Evolutionary conservation across 2,888 invertebrate species (phyloP), one percentile per base, ranked within the genome.

Genomic region (Zaprionus lineosus): DNA sequence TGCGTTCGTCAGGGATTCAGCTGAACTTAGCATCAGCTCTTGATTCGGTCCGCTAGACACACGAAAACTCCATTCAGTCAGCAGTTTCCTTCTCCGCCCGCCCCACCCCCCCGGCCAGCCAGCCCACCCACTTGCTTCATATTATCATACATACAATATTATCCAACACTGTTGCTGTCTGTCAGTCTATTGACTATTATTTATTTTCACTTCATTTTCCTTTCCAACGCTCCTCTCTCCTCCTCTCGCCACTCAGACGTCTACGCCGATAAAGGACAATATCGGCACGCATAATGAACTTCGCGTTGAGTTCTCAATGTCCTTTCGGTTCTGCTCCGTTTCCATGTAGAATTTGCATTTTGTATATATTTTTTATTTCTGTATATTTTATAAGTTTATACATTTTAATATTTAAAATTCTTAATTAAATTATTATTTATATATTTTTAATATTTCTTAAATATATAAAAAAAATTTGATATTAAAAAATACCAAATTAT

Each of bases 221-320:
- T n/a, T n/a, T n/a, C n/a, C n/a, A n/a, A n/a, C n/a, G n/a, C n/a
- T 57, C 53, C 37, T 39, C 55, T 52, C 8, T 21, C 21, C 7
- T 21, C 7, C 7, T 21, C 21, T 21, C 7, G 11, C 28, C 28
- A 21, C 52, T 72, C 62, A 64, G 76, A 76, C 65, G 73, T 76
- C 61, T 72, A 28, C 48, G 39, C 37, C 66, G 75, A 78, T 74
- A 70, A 66, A 47, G 62, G 62, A 52, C 66, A 66, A 62, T 70
- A 55, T 12, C 31, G 9, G 11, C 26, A 19, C 29, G 21, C 50
- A 55, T 61, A 61, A 68, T 69, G 28, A 36, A 68, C 50, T 67
- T 29, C 18, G 7, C 26, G 15, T 16, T 16, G 50, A 28, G 46
- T 29, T 46, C 18, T 37, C 41, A 41, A 36, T 41, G 50, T 21